Base-by-base conservation (phyloP, 2,888 invertebrate genomes). In the Gisinianus flammeolus region DNA sequence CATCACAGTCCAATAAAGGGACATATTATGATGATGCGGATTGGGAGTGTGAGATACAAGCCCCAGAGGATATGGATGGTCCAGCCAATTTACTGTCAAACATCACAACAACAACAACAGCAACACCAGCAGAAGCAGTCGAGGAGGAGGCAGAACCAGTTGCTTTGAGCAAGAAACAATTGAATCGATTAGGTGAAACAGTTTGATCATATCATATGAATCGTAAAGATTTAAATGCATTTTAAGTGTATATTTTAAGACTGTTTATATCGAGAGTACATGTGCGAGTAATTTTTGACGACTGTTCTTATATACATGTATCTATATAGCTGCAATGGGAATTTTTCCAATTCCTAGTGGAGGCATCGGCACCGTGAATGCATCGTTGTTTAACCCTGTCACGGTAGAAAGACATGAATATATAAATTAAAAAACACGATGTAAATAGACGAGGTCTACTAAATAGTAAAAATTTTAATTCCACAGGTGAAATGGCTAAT, bases 401-500 rank as follows among this genome's bases (percentile, higher is more conserved):
- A 77, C 77, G 12, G 77, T 77, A 70, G 26, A 44, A n/a, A 58
- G 8, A 24, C 24, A 58, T 44, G 6, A 44, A 10, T 44, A 44
- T 16, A 10, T 44, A 44, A 10, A 16, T 10, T 44, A 44, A 44
- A 44, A 44, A n/a, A n/a, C n/a, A n/a, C n/a, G n/a, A n/a, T n/a
- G n/a, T n/a, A n/a, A n/a, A n/a, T n/a, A n/a, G n/a, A n/a, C n/a
- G n/a, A n/a, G n/a, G n/a, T n/a, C n/a, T n/a, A n/a, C n/a, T n/a
- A n/a, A n/a, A n/a, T n/a, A n/a, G n/a, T n/a, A n/a, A n/a, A n/a
- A n/a, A n/a, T n/a, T n/a, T n/a, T n/a, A n/a, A n/a, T n/a, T 77
- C 83, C 35, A 31, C 85, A 87, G 87, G 86, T 89, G 68, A 86
- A 87, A 79, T 91, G 91, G 91, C 86, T 91, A 78, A 86, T 89